A percentile compares a stretch with the other conserved stretches of the same genome.
phyloP scores from a whole-genome alignment of 2,888 invertebrate genomes.

The Belgica antarctica region DNA sequence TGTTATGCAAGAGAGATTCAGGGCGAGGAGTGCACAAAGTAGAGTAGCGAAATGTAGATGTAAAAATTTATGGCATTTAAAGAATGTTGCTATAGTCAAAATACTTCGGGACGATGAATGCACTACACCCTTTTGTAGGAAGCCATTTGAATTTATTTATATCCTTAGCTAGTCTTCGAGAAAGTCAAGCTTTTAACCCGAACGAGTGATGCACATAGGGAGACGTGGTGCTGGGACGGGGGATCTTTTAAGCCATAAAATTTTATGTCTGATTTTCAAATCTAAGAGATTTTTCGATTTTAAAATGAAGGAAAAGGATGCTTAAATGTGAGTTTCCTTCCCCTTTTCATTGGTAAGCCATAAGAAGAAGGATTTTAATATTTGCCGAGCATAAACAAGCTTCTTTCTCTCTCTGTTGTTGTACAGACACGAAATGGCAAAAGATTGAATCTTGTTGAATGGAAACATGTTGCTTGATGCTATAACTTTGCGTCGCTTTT shows the following conservation, averaged over 20 bases:
- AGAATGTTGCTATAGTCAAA: conserved; percentile 41
- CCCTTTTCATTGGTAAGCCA: neutral
- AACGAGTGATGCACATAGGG: neutral
- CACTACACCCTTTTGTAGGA: conserved; percentile 17
- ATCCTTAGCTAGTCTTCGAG: neutral
- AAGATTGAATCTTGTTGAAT: neutral
- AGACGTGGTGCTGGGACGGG: neutral
- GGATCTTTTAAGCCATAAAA: conserved; percentile 31
- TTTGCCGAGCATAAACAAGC: conserved; percentile 41
- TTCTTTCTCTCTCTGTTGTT: neutral
- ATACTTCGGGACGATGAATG: neutral
- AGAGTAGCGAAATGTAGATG: conserved; percentile 10
- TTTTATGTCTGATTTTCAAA: conserved; percentile 31
- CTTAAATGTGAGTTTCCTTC: neutral
- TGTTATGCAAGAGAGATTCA: neutral
- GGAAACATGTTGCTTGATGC: conserved; percentile 12
- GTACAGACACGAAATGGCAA: conserved; percentile 5
- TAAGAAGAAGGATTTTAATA: conserved; percentile 33
- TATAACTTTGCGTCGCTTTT: neutral
- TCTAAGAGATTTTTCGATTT: conserved; percentile 27
- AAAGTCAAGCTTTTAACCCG: neutral
- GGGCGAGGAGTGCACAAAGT: neutral
- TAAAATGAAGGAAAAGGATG: conserved; percentile 32
- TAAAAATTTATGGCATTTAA: conserved; percentile 39
- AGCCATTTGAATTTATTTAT: conserved; percentile 36